phyloP scores from a whole-genome alignment of 2,888 invertebrate species.

The Steromphala cineraria region DNA sequence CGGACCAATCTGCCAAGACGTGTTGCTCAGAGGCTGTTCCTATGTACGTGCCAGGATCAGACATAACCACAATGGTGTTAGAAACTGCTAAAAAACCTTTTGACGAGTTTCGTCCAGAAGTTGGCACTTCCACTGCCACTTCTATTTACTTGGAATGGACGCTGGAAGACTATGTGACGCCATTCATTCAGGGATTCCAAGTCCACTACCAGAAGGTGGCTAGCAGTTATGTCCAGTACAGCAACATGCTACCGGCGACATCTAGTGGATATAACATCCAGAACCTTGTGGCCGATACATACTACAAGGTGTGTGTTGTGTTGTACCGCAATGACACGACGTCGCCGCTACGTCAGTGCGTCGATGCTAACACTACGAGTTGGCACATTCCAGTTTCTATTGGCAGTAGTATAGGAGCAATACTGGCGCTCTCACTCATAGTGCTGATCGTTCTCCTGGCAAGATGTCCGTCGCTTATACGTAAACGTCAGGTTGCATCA shows the following conservation, averaged over 20 bases:
- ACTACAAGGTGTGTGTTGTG: constrained; percentile 67
- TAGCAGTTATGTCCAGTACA: constrained; percentile 64
- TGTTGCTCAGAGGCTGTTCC: background rate
- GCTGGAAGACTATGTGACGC: constrained; percentile 31
- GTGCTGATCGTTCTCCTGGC: constrained; percentile 66
- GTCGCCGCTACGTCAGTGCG: constrained; percentile 52
- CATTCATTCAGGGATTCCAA: constrained; percentile 50
- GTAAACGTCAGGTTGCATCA: constrained; percentile 38
- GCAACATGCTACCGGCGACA: constrained; percentile 49
- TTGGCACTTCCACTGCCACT: constrained; percentile 57
- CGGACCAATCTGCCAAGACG: no score
- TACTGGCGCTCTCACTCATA: constrained; percentile 67
- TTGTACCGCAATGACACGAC: constrained; percentile 60
- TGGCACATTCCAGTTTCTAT: constrained; percentile 71
- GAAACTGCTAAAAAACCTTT: background rate
- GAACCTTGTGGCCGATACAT: constrained; percentile 68
- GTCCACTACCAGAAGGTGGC: constrained; percentile 66
- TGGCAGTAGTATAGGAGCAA: constrained; percentile 69
- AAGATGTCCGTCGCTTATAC: constrained; percentile 53
- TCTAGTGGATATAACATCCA: constrained; percentile 51
- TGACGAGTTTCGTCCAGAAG: constrained; percentile 37
- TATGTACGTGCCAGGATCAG: constrained; percentile 16
- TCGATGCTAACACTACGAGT: constrained; percentile 65
- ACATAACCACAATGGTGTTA: background rate
- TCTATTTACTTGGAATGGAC: constrained; percentile 63